These are phyloP conservation scores for Deroplatys truncata DNA, from an alignment of 2,888 invertebrate species.

Conservation along the genomic window DNA sequence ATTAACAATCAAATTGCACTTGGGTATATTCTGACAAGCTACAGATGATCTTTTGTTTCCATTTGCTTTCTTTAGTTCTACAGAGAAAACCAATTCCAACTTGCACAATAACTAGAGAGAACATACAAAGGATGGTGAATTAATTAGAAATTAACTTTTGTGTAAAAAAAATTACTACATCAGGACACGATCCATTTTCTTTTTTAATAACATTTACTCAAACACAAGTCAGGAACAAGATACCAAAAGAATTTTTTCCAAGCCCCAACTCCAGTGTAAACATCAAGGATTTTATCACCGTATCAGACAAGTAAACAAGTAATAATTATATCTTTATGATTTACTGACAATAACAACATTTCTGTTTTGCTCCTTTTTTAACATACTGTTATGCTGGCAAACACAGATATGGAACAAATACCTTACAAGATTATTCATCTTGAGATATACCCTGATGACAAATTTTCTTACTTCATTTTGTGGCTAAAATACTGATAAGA, in stretches of 20 bases:
- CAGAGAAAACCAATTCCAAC: neutral
- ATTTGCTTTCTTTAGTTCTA: neutral
- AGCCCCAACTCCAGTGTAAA: neutral
- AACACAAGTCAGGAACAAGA: neutral
- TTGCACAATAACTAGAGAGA: neutral
- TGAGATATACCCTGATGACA: neutral
- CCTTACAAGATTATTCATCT: neutral
- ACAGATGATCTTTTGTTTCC: neutral
- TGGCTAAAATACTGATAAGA: too few relatives aligned
- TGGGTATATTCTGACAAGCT: slow-evolving; percentile 14
- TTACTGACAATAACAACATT: too few relatives aligned
- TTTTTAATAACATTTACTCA: slow-evolving; percentile 4
- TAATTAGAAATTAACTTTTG: neutral
- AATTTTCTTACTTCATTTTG: too few relatives aligned
- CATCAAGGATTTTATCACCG: too few relatives aligned
- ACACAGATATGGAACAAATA: neutral
- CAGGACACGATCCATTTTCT: neutral
- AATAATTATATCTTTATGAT: too few relatives aligned
- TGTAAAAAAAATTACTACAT: neutral
- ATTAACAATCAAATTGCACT: slow-evolving; percentile 19
- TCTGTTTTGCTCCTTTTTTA: too few relatives aligned
- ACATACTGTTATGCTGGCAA: neutral
- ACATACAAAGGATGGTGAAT: neutral
- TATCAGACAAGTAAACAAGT: too few relatives aligned
- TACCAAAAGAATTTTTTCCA: neutral